Evolutionary conservation across 2,113 vertebrate species (phyloP), one percentile per base, ranked within the genome.

Genomic region (Chaetodon auriga): DNA sequence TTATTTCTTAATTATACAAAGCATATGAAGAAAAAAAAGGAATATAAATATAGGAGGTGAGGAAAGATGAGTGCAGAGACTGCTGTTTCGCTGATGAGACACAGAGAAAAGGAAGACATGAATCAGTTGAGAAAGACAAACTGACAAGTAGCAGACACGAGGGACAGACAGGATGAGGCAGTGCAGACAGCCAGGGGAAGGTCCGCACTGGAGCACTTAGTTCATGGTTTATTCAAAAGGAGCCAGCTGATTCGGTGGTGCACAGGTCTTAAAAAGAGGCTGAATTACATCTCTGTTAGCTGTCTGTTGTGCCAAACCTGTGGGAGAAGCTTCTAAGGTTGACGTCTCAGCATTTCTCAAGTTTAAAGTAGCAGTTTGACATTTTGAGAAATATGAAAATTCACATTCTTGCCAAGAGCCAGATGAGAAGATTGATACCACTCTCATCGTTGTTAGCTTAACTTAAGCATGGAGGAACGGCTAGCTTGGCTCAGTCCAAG

Each of bases 181-280:
- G 25, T 21, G 71, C 68, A 78, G 79, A 71, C 46, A 62, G 66
- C 21, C 46, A 55, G 69, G 43, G 23, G 36, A 83, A 48, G 68
- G 38, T 12, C 25, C 21, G 13, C 46, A 14, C 48, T 41, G 54
- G 55, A 78, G 70, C 77, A 63, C 79, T 79, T 68, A 77, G 18
- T 46, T 91, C 80, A 83, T 89, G 77, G 35, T 81, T 91, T 86
- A 78, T 89, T 91, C 66, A 89, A 4, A 45, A 69, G 57, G 49
- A 75, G 66, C 46, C 73, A 35, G 73, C 68, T 81, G 76, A 85
- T 69, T 82, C 70, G 15, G 41, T 35, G n/a, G 13, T 35, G 25
- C 68, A 51, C 36, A 0, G 41, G 15, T 80, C 63, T 69, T 55
- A 60, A 61, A 80, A 46, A 75, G 23, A 72, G 65, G 14, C 69